Conservation (phyloP, 2,113 vertebrate species). For the Callochromis pleurospilus region DNA sequence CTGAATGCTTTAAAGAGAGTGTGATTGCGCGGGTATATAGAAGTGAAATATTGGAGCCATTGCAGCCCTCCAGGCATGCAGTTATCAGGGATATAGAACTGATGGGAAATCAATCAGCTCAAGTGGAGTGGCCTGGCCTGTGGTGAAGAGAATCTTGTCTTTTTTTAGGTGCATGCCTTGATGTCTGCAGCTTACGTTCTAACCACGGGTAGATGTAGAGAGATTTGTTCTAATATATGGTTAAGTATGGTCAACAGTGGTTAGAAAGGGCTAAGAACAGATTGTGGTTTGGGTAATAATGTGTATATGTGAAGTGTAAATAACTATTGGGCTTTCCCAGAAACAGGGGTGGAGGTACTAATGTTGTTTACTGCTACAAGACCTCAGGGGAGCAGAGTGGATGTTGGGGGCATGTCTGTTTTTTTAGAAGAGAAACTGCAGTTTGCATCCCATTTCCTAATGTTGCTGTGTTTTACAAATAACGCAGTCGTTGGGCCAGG, state of each 20-base stretch:
- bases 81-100: constrained; percentile 67
- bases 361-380: background rate
- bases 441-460: background rate
- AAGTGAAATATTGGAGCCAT: constrained; percentile 59
- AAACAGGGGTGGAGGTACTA: background rate
- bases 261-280: background rate
- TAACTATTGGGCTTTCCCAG: background rate
- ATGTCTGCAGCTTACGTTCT: background rate
- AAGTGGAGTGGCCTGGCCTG: constrained; percentile 56
- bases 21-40: constrained; percentile 1
- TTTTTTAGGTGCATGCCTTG: background rate
- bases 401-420: background rate
- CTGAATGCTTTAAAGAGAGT: constrained; percentile 11
- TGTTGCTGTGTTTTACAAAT: background rate
- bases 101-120: constrained; percentile 72
- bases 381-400: background rate
- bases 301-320: background rate
- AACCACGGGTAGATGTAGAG: background rate
- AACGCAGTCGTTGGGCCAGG: background rate
- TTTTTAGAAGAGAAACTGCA: background rate
- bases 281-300: background rate
- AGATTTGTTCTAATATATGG: background rate
- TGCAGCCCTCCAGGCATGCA: constrained; percentile 59
- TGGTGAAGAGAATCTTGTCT: constrained; percentile 27
- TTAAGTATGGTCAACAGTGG: background rate